phyloP scores from a whole-genome alignment of 2,888 invertebrate species.

The Stegophylla sp. region DNA sequence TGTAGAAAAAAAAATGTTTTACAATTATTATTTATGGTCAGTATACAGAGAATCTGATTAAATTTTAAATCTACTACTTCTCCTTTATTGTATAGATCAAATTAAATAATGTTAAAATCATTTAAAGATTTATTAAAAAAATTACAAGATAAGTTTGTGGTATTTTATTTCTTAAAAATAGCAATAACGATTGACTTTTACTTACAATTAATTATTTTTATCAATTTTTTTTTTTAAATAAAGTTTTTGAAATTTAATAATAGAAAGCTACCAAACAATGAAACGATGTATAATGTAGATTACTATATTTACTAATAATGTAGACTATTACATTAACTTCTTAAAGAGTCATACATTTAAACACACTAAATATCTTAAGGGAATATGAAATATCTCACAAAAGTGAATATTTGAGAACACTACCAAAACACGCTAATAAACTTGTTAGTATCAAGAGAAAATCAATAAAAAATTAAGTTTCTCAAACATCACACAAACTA shows the following conservation, averaged over 20 bases:
- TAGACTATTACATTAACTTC: neutral
- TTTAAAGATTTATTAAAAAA: conserved; percentile 23
- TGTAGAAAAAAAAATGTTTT: neutral
- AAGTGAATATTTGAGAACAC: conserved; percentile 28
- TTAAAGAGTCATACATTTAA: conserved; percentile 5
- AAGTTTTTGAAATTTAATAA: conserved; percentile 5
- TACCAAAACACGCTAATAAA: conserved; percentile 1
- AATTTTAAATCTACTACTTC: neutral
- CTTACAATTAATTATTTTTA: neutral
- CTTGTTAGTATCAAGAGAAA: neutral
- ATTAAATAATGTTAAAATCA: neutral
- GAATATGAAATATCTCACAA: conserved; percentile 29
- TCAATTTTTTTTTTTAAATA: conserved; percentile 2
- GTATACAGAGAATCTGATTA: neutral
- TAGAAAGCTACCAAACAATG: conserved; percentile 18
- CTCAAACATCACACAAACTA: conserved; percentile 17
- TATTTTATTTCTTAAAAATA: conserved; percentile 25
- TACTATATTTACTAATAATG: too few relatives aligned
- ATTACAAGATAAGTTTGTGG: conserved; percentile 8
- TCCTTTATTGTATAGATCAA: conserved; percentile 1
- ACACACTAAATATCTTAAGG: conserved; percentile 12
- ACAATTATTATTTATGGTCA: neutral
- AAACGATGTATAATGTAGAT: neutral
- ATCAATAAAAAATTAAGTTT: conserved; percentile 1
- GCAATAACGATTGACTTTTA: neutral